Percentiles rank a stretch among this genome's conserved stretches.
Conservation (phyloP, 64 coral and sea anemone genomes). For the Pocillopora verrucosa region DNA sequence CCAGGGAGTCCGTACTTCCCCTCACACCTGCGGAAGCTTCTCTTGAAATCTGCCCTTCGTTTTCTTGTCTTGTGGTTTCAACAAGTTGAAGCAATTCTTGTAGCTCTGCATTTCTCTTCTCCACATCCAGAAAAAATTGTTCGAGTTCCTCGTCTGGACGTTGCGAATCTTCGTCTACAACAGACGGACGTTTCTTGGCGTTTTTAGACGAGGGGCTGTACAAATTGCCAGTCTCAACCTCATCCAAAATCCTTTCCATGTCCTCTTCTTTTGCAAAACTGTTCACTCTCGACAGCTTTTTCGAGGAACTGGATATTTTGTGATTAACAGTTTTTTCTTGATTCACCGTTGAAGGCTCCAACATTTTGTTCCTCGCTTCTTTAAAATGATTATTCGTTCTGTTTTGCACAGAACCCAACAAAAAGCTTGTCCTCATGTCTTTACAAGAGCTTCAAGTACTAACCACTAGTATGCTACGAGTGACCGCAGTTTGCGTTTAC, state of each 20-base stretch:
- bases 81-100: constrained; percentile 20
- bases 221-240: not conserved
- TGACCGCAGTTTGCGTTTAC: constrained; percentile 6
- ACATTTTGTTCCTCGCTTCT: not conserved
- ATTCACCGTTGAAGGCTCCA: not conserved
- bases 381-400: not conserved
- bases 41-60: not conserved
- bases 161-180: not conserved
- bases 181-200: not conserved
- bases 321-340: not conserved
- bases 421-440: not conserved
- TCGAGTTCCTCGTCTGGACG: constrained; percentile 27
- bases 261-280: constrained; percentile 32
- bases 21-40: not conserved
- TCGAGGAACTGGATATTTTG: not conserved
- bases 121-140: constrained; percentile 23
- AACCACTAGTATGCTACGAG: not conserved
- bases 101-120: constrained; percentile 25
- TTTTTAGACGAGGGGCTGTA: constrained; percentile 10
- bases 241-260: constrained; percentile 11
- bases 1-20: constrained; percentile 14
- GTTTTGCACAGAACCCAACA: not conserved
- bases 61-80: not conserved
- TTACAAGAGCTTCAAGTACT: not conserved
- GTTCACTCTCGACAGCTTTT: not conserved